phyloP scores from a whole-genome alignment of 37 sponge, comb jelly and placozoan genomes.

The Chondrosia reniformis region DNA sequence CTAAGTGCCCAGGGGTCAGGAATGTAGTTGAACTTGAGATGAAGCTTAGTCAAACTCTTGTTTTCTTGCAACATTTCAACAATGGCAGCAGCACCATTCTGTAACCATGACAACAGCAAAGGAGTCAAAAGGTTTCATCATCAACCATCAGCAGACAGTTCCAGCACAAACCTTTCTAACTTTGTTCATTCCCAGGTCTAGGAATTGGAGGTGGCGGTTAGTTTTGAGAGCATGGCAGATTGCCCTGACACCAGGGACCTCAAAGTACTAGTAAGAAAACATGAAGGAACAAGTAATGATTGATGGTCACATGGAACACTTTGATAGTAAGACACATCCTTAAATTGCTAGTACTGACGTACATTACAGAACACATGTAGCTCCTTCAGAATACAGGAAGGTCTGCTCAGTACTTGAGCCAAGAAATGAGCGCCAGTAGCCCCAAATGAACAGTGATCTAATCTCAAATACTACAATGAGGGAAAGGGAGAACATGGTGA shows the following conservation, averaged over 20 bases:
- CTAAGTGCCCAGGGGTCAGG: slow-evolving; percentile 53
- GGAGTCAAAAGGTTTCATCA: too few species aligned
- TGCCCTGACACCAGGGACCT: slow-evolving; percentile 50
- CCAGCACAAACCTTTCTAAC: slow-evolving; percentile 40
- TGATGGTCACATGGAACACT: background rate
- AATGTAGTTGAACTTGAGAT: slow-evolving; percentile 61
- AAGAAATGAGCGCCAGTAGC: slow-evolving; percentile 56
- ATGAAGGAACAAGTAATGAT: background rate
- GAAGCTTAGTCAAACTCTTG: slow-evolving; percentile 21
- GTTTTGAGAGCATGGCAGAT: slow-evolving; percentile 37
- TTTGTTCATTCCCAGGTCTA: slow-evolving; percentile 60
- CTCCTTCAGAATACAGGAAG: slow-evolving; percentile 30
- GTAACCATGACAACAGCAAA: background rate
- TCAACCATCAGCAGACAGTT: too few species aligned
- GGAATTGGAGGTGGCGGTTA: slow-evolving; percentile 33
- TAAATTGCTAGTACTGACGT: background rate
- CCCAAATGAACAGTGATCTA: slow-evolving; percentile 40
- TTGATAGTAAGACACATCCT: background rate
- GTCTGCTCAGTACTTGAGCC: slow-evolving; percentile 25
- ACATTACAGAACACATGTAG: slow-evolving; percentile 60
- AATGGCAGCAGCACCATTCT: slow-evolving; percentile 52
- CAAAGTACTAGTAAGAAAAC: slow-evolving; percentile 31
- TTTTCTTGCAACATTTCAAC: slow-evolving; percentile 41
- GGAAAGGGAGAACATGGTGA: background rate
- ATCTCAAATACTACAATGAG: slow-evolving; percentile 6